phyloP scores from a whole-genome alignment of 1,140 invertebrate species.

The Archegozetes longisetosus region DNA sequence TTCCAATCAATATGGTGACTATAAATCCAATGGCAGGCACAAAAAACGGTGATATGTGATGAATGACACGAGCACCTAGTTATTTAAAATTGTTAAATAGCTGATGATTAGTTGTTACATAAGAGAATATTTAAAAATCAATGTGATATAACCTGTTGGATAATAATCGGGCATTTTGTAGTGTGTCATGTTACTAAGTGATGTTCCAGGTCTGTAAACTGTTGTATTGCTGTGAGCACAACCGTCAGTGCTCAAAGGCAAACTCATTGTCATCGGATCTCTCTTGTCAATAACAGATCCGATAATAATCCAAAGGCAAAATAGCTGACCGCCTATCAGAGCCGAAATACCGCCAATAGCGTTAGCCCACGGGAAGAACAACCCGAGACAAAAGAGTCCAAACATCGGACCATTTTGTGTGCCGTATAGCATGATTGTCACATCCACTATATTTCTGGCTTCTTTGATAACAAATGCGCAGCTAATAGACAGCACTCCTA shows the following conservation, averaged over 20 bases:
- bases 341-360: background rate
- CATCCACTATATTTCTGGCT: background rate
- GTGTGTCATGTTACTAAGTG: background rate
- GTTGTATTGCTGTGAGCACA: background rate
- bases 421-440: background rate
- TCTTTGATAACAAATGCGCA: constrained; percentile 1
- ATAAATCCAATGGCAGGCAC: background rate
- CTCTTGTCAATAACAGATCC: background rate
- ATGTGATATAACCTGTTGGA: background rate
- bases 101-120: too few species aligned
- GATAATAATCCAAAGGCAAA: background rate
- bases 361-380: background rate
- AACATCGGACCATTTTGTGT: background rate
- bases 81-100: too few species aligned
- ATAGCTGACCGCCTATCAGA: background rate
- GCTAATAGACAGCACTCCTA: background rate
- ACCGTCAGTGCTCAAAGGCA: background rate
- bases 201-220: background rate
- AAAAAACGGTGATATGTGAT: background rate
- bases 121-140: too few species aligned
- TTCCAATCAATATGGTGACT: background rate
- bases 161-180: background rate
- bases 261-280: background rate
- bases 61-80: background rate
- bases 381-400: background rate